These are phyloP conservation scores for Platypus cylindrus DNA, from an alignment of 2,888 invertebrate species.

Conservation along the genomic window DNA sequence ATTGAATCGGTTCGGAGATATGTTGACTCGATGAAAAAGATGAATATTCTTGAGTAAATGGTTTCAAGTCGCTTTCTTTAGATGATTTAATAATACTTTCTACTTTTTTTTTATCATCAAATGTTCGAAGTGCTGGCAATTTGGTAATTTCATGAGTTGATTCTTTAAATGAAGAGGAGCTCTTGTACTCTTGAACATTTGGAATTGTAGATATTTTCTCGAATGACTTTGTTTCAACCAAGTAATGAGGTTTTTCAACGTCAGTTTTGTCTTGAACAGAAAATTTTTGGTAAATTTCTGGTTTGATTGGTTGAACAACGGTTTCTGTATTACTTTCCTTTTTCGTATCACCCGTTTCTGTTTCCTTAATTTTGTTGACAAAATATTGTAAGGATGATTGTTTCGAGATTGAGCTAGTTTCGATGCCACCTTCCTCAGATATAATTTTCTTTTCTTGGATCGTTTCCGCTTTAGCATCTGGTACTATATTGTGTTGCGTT, in stretches of 20 bases:
- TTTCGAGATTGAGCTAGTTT: slow-evolving; percentile 48
- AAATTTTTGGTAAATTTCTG: slow-evolving; percentile 35
- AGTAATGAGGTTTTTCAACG: slow-evolving; percentile 27
- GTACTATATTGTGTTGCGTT: slow-evolving; percentile 17
- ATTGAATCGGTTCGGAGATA: slow-evolving; percentile 23
- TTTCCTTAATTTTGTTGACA: slow-evolving; percentile 47
- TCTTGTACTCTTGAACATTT: slow-evolving; percentile 18
- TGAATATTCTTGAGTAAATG: slow-evolving; percentile 16
- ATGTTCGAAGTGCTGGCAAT: slow-evolving; percentile 11
- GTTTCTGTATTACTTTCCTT: slow-evolving; percentile 20
- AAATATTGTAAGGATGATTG: slow-evolving; percentile 54
- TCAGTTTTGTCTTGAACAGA: slow-evolving; percentile 15
- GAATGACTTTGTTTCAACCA: slow-evolving; percentile 10
- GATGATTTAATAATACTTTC: slow-evolving; percentile 7
- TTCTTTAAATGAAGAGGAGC: slow-evolving; percentile 15
- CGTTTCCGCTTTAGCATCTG: slow-evolving; percentile 14
- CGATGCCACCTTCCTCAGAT: slow-evolving; percentile 32
- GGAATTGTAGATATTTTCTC: slow-evolving; percentile 14
- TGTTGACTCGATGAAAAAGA: slow-evolving; percentile 20
- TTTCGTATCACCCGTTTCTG: slow-evolving; percentile 34
- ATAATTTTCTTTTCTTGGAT: slow-evolving; percentile 21
- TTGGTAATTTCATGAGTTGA: slow-evolving; percentile 11
- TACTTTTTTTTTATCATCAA: slow-evolving; percentile 9
- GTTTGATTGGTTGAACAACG: slow-evolving; percentile 25
- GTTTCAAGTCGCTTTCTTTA: slow-evolving; percentile 8